Conservation (phyloP, 92 coral and sea anemone species). For the Micromussa lordhowensis region DNA sequence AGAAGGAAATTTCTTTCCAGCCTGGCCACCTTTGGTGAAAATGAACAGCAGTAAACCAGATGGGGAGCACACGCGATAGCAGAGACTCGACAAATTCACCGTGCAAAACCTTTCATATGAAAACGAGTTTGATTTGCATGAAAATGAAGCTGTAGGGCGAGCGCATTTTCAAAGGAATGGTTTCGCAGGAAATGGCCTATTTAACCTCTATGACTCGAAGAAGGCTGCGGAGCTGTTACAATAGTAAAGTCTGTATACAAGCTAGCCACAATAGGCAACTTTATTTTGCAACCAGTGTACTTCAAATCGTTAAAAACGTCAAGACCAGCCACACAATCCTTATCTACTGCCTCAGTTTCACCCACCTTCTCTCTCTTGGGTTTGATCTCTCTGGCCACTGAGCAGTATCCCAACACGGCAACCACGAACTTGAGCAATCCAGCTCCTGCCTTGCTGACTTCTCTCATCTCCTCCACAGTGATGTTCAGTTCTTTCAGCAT, state of each 20-base stretch:
- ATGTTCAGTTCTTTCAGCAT: conserved; percentile 89
- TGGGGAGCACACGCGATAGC: not conserved
- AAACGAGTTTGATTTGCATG: no score
- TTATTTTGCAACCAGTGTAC: no score
- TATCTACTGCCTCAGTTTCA: not conserved
- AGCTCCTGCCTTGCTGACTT: conserved; percentile 92
- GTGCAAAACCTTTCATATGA: no score
- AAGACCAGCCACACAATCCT: not conserved
- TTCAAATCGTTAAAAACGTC: no score
- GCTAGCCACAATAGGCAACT: no score
- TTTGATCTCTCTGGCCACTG: conserved; percentile 97
- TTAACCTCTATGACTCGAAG: no score
- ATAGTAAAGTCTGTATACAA: no score
- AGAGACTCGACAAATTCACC: not conserved
- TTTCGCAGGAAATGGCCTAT: no score
- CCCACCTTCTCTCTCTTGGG: conserved; percentile 98
- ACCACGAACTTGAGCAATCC: conserved; percentile 94
- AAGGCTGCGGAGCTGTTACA: no score
- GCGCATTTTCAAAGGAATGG: no score
- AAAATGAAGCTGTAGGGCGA: no score
- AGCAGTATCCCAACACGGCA: conserved; percentile 97
- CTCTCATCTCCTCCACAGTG: conserved; percentile 95
- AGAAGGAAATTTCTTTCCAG: conserved; percentile 91
- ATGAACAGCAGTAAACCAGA: not conserved
- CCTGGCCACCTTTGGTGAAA: conserved; percentile 83